phyloP scores from a whole-genome alignment of 2,888 invertebrate genomes.

The Didymodactylos carnosus region DNA sequence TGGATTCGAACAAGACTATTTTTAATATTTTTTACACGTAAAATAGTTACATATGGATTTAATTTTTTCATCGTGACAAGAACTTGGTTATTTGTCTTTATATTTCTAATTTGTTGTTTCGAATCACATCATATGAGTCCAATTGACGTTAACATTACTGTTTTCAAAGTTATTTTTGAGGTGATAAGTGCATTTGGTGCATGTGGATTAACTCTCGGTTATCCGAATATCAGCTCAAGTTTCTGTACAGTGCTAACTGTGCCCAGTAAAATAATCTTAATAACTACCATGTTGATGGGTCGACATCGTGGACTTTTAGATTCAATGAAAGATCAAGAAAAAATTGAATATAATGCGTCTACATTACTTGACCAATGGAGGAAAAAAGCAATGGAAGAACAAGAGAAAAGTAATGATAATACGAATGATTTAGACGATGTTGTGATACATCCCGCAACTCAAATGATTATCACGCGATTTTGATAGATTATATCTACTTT shows the following conservation, averaged over 20 bases:
- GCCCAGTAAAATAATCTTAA: not conserved
- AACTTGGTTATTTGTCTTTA: not conserved
- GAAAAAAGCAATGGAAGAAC: too few relatives aligned
- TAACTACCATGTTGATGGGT: not conserved
- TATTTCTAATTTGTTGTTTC: not conserved
- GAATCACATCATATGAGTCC: not conserved
- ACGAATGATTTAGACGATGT: too few relatives aligned
- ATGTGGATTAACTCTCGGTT: not conserved
- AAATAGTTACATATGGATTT: not conserved
- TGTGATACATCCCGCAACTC: too few relatives aligned
- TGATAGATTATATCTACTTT: too few relatives aligned
- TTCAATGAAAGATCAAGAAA: not conserved
- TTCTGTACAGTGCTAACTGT: not conserved
- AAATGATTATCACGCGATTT: too few relatives aligned
- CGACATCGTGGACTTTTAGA: not conserved
- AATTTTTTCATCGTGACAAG: not conserved
- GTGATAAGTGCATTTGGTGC: not conserved
- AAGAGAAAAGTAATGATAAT: too few relatives aligned
- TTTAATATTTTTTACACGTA: not conserved
- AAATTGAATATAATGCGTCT: not conserved
- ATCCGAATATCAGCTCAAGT: not conserved
- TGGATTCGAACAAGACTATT: not conserved
- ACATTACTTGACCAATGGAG: not conserved
- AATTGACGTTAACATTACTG: not conserved
- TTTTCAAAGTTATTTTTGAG: not conserved